These are phyloP conservation scores for Sanderia malayensis DNA, from an alignment of 30 jellyfish, hydroid and myxozoan species.

Conservation along the genomic window DNA sequence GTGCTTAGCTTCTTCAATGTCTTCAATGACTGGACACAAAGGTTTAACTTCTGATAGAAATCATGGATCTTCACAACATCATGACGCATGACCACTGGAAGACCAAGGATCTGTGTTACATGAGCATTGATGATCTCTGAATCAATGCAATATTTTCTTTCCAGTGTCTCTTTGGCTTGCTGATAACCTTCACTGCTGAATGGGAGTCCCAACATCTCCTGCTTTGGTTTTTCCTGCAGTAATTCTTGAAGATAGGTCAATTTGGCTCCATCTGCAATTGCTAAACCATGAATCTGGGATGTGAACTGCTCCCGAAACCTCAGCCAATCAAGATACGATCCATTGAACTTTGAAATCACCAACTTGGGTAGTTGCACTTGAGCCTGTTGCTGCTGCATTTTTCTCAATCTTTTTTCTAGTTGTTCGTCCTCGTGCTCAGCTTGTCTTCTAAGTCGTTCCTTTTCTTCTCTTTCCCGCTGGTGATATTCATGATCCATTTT, in stretches of 20 bases:
- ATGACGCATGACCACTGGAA: conserved; percentile 30
- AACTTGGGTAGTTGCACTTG: conserved; percentile 11
- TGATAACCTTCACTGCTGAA: conserved; percentile 65
- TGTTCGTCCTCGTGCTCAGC: not conserved
- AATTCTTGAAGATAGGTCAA: too few relatives aligned
- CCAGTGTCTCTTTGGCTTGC: conserved; percentile 52
- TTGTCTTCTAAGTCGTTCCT: not conserved
- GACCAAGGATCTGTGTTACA: conserved; percentile 27
- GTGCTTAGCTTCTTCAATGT: conserved; percentile 48
- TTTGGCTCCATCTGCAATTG: too few relatives aligned
- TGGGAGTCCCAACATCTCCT: conserved; percentile 55
- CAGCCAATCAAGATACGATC: conserved; percentile 56
- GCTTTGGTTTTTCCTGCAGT: conserved; percentile 1
- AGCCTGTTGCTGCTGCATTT: not conserved
- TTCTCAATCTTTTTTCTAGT: not conserved
- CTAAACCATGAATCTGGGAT: conserved; percentile 5
- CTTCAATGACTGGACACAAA: conserved; percentile 43
- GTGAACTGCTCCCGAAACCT: conserved; percentile 50
- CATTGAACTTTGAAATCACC: conserved; percentile 20
- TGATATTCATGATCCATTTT: too few relatives aligned
- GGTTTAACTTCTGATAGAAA: conserved; percentile 50
- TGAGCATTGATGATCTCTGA: conserved; percentile 69
- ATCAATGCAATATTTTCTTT: conserved; percentile 44
- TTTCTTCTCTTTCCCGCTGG: too few relatives aligned
- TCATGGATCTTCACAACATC: conserved; percentile 33